Percentiles rank a stretch among this genome's conserved stretches.
Evolutionary conservation across 2,888 invertebrate species (phyloP).

Genomic region (Aplocera efformata): DNA sequence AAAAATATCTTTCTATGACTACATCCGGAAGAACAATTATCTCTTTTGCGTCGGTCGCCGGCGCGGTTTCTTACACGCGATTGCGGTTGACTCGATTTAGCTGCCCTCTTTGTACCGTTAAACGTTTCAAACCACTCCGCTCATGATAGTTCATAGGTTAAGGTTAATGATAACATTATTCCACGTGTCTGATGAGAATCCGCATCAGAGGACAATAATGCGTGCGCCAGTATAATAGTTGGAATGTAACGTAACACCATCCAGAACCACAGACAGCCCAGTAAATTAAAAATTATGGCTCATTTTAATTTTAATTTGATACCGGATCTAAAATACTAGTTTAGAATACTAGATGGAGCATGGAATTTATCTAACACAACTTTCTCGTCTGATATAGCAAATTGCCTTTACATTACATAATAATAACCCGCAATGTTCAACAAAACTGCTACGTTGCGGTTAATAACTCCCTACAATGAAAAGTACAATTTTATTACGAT

Average conservation of each 20-base stretch:
- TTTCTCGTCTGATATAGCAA: slow-evolving; percentile 17
- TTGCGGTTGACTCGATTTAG: slow-evolving; percentile 1
- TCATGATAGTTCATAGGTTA: slow-evolving; percentile 11
- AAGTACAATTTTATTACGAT: not conserved
- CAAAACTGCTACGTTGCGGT: no score
- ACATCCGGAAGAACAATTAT: slow-evolving; percentile 28
- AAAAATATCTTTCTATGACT: slow-evolving; percentile 19
- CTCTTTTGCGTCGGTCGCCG: slow-evolving; percentile 23
- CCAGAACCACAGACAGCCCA: no score
- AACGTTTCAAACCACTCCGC: not conserved
- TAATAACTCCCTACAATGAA: slow-evolving; percentile 5
- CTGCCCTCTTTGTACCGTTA: not conserved
- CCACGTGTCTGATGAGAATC: no score
- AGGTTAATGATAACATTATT: slow-evolving; percentile 10
- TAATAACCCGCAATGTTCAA: slow-evolving; percentile 3
- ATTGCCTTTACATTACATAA: slow-evolving; percentile 11
- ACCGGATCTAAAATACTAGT: slow-evolving; percentile 9
- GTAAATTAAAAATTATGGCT: no score
- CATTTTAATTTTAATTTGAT: slow-evolving; percentile 10
- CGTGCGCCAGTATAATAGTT: no score
- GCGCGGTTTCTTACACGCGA: slow-evolving; percentile 5
- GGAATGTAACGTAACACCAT: no score
- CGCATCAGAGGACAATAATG: no score
- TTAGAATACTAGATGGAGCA: slow-evolving; percentile 3
- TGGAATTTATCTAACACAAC: not conserved